Evolutionary conservation across 2,797 vertebrate genomes (phyloP).

Genomic region (Gorsachius magnificus): DNA sequence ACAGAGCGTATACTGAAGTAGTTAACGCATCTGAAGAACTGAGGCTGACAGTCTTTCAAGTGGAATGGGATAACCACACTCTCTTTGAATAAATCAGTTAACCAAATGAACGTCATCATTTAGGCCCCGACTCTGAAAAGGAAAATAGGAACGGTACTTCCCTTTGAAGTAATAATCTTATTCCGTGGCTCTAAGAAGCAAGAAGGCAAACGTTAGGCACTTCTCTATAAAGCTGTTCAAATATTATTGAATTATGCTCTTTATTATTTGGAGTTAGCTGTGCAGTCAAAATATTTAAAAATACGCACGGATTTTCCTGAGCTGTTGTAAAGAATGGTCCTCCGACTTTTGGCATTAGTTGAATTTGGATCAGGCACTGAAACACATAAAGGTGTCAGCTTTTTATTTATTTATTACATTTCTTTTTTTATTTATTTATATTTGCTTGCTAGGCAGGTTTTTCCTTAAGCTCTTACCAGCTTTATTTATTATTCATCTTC

Average conservation of each 20-base stretch:
- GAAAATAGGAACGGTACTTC: not conserved
- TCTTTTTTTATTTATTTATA: conserved; percentile 20
- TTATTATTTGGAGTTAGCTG: not conserved
- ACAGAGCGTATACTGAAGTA: not conserved
- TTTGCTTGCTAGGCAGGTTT: conserved; percentile 38
- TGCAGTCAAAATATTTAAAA: not conserved
- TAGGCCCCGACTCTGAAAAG: not conserved
- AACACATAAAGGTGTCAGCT: not conserved
- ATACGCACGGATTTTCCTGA: not conserved
- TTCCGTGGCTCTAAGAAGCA: not conserved
- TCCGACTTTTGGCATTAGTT: not conserved
- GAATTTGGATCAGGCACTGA: not conserved
- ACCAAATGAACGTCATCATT: not conserved
- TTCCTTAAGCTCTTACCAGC: conserved; percentile 33
- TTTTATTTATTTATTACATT: conserved; percentile 29
- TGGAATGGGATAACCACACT: not conserved
- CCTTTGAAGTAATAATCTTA: not conserved
- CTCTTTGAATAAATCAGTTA: not conserved
- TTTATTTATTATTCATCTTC: conserved; percentile 70
- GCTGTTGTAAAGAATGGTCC: not conserved
- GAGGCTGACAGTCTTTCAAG: not conserved
- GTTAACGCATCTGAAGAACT: not conserved
- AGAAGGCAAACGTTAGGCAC: not conserved
- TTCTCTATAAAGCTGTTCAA: not conserved
- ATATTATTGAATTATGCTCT: not conserved